These are phyloP conservation scores for Catonia carolina DNA, from an alignment of 2,888 invertebrate species.

Conservation along the genomic window DNA sequence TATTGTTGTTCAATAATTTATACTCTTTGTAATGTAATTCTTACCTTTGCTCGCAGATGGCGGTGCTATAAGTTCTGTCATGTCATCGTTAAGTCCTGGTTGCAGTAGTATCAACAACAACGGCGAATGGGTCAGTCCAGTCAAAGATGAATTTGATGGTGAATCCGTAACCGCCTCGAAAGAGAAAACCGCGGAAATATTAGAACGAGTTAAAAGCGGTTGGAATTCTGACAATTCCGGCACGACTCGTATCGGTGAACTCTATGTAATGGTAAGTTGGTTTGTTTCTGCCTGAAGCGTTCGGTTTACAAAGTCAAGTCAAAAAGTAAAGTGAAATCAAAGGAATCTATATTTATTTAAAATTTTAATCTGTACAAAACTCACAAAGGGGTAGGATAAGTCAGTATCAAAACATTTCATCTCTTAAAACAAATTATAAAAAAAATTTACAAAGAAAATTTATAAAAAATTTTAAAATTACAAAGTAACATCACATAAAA, in stretches of 20 bases:
- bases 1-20: too few species aligned
- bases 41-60: too few species aligned
- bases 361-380: too few species aligned
- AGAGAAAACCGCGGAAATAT: conserved; percentile 33
- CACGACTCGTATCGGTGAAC: conserved; percentile 78
- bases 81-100: background rate
- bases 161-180: background rate
- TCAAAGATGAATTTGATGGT: conserved; percentile 5
- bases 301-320: conserved; percentile 7
- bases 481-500: too few species aligned
- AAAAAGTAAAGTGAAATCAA: conserved; percentile 2
- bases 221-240: conserved; percentile 74
- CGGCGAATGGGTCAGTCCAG: conserved; percentile 11
- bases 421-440: too few species aligned
- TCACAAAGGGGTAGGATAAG: too few species aligned
- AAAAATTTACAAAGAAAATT: too few species aligned
- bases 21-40: too few species aligned
- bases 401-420: too few species aligned
- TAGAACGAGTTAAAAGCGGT: conserved; percentile 45
- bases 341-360: conserved; percentile 5
- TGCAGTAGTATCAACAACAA: conserved; percentile 4
- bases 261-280: conserved; percentile 72
- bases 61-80: too few species aligned
- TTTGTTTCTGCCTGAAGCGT: too few species aligned
- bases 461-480: too few species aligned